A percentile compares a stretch with the other conserved stretches of the same genome.
phyloP scores from a whole-genome alignment of 2,113 vertebrate genomes.

The Dryoscopus gambensis region DNA sequence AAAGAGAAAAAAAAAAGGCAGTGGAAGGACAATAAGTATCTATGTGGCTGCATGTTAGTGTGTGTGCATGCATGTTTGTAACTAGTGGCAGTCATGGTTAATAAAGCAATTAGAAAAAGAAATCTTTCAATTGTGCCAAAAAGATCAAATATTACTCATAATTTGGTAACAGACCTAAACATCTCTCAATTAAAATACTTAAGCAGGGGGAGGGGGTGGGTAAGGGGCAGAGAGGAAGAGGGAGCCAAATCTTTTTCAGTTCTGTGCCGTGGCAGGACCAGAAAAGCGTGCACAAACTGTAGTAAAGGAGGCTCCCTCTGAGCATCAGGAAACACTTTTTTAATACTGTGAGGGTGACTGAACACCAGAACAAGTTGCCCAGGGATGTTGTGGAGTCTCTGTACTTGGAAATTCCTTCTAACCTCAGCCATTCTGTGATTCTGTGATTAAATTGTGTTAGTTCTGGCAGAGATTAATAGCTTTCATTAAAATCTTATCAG shows the following conservation, averaged over 20 bases:
- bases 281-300: neutral
- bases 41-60: neutral
- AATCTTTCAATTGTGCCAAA: neutral
- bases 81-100: neutral
- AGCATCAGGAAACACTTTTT: neutral
- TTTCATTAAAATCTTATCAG: neutral
- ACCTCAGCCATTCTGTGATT: neutral
- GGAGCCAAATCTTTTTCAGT: neutral
- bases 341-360: neutral
- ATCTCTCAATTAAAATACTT: neutral
- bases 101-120: neutral
- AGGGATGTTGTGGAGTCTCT: neutral
- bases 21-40: neutral
- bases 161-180: neutral
- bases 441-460: neutral
- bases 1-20: neutral
- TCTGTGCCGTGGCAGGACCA: neutral
- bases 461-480: neutral
- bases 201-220: accelerated
- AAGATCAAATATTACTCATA: neutral
- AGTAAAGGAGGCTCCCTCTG: neutral
- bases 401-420: neutral
- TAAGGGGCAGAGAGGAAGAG: accelerated
- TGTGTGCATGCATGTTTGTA: neutral
- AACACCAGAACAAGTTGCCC: neutral